phyloP scores from a whole-genome alignment of 2,113 vertebrate species.

The Petromus typicus region DNA sequence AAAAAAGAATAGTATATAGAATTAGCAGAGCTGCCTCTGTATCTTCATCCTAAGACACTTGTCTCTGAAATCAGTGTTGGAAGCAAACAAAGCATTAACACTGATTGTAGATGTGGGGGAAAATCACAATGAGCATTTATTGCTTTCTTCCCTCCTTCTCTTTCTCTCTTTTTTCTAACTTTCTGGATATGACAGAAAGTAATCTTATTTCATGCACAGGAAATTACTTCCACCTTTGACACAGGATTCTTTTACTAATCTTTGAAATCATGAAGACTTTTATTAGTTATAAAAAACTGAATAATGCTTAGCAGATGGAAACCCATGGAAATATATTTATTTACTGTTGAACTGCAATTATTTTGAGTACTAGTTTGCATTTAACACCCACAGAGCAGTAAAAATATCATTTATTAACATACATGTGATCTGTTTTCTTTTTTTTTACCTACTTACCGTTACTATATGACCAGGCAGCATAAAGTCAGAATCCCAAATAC shows the following conservation, averaged over 20 bases:
- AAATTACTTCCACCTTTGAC: not conserved
- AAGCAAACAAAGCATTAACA: constrained; percentile 3
- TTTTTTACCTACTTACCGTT: constrained; percentile 26
- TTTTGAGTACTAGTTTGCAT: not conserved
- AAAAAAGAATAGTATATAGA: not conserved
- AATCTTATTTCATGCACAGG: not conserved
- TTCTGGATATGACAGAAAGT: not conserved
- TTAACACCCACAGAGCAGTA: not conserved
- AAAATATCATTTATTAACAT: constrained; percentile 1
- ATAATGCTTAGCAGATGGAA: not conserved
- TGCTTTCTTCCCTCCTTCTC: not conserved
- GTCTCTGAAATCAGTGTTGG: not conserved
- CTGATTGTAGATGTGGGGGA: not conserved
- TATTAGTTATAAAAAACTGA: not conserved
- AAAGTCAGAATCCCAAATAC: not conserved
- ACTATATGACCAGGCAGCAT: not conserved
- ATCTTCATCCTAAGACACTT: not conserved
- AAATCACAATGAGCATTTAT: not conserved
- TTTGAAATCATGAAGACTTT: not conserved
- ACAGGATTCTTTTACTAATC: not conserved
- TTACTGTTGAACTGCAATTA: not conserved
- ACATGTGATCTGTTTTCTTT: constrained; percentile 12
- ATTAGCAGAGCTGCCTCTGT: not conserved
- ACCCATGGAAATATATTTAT: not conserved
- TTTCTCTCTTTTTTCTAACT: not conserved